Conservation (phyloP, 1,140 invertebrate genomes). For the Pseudomyrmex cubaensis region DNA sequence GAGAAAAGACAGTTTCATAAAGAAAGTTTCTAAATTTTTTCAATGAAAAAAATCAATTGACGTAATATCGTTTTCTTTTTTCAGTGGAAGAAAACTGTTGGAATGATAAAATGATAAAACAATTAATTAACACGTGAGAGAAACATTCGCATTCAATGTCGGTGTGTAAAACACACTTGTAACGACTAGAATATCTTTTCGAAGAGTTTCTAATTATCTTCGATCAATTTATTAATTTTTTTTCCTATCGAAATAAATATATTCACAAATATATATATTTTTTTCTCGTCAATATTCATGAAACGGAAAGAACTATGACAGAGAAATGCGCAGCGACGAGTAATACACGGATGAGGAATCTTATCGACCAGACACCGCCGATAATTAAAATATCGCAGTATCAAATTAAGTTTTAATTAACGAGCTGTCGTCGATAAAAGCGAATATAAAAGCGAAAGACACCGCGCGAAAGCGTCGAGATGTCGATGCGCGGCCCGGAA, state of each 20-base stretch:
- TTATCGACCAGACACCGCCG: constrained; percentile 10
- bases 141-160: too few species aligned
- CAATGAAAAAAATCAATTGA: background rate
- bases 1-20: background rate
- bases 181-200: too few species aligned
- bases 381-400: constrained; percentile 24
- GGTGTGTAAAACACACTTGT: too few species aligned
- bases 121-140: too few species aligned
- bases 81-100: background rate
- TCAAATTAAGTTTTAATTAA: constrained; percentile 52
- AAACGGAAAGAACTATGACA: background rate
- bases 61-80: background rate
- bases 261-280: too few species aligned
- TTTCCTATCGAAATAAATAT: too few species aligned
- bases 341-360: background rate
- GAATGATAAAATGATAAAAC: background rate
- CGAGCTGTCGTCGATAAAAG: constrained; percentile 32
- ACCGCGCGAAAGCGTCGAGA: constrained; percentile 60
- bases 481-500: constrained; percentile 36
- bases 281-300: background rate
- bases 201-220: too few species aligned
- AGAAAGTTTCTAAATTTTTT: background rate
- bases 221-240: too few species aligned
- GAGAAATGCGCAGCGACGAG: background rate
- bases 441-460: constrained; percentile 54